Conservation (phyloP, 2,888 invertebrate species). For the Blastobasis adustella region DNA sequence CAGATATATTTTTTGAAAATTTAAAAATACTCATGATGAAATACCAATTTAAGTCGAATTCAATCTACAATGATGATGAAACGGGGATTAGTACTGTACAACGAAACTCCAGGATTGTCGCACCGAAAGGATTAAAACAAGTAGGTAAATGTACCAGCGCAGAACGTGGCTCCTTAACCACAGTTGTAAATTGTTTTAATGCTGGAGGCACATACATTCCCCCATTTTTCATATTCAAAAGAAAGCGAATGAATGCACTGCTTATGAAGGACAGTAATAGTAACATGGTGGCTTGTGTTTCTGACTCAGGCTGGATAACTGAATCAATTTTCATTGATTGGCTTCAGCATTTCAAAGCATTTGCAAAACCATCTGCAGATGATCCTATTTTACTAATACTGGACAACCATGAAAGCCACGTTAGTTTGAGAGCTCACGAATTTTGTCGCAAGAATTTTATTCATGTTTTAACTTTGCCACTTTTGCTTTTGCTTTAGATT, state of each 20-base stretch:
- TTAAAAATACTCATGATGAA: neutral
- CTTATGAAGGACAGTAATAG: slow-evolving; percentile 12
- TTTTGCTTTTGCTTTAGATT: slow-evolving; percentile 14
- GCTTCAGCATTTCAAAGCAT: slow-evolving; percentile 1
- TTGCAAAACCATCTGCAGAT: neutral
- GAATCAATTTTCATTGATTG: neutral
- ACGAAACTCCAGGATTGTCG: slow-evolving; percentile 14
- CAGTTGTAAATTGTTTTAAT: slow-evolving; percentile 12
- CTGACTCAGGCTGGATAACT: slow-evolving; percentile 1
- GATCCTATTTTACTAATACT: slow-evolving; percentile 6
- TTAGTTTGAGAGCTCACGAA: slow-evolving; percentile 3
- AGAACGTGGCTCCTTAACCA: slow-evolving; percentile 12
- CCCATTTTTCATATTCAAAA: slow-evolving; percentile 14
- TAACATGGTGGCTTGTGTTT: slow-evolving; percentile 4
- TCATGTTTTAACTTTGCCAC: slow-evolving; percentile 5
- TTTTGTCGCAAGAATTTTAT: slow-evolving; percentile 2
- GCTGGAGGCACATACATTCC: slow-evolving; percentile 14
- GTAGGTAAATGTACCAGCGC: slow-evolving; percentile 12
- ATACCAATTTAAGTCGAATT: slow-evolving; percentile 6
- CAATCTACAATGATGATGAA: slow-evolving; percentile 16
- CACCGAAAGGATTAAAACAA: slow-evolving; percentile 13
- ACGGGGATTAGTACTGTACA: slow-evolving; percentile 6
- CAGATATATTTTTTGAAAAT: slow-evolving; percentile 5
- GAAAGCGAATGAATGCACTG: slow-evolving; percentile 13
- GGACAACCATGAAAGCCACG: slow-evolving; percentile 9